Evolutionary conservation across 2,113 vertebrate genomes (phyloP).

Genomic region (Sinocyclocheilus rhinocerous): DNA sequence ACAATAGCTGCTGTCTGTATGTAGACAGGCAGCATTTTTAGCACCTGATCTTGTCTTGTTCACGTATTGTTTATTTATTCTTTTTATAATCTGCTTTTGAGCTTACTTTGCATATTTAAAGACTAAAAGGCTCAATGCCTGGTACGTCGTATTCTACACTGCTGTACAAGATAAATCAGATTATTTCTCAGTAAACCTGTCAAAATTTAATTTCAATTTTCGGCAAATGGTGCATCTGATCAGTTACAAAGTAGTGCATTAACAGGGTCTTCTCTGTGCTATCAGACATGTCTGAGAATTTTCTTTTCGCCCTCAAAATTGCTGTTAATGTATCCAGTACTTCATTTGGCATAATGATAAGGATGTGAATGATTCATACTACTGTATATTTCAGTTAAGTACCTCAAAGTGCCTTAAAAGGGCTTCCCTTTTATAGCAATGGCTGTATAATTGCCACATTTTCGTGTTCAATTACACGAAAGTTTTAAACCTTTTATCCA

Average conservation of each 20-base stretch:
- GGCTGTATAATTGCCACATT: slow-evolving; percentile 56
- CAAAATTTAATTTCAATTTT: slow-evolving; percentile 42
- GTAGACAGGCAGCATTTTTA: not conserved
- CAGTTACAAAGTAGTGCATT: slow-evolving; percentile 46
- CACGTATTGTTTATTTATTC: not conserved
- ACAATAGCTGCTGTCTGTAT: not conserved
- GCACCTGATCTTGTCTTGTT: slow-evolving; percentile 9
- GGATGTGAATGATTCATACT: slow-evolving; percentile 53
- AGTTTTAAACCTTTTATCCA: slow-evolving; percentile 30
- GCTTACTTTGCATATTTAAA: not conserved
- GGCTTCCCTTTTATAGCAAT: slow-evolving; percentile 47
- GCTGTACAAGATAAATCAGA: not conserved
- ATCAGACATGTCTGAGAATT: slow-evolving; percentile 50
- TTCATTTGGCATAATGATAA: slow-evolving; percentile 54
- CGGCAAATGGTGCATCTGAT: slow-evolving; percentile 48
- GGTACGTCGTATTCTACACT: not conserved
- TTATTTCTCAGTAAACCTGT: slow-evolving; percentile 40
- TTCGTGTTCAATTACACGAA: slow-evolving; percentile 57
- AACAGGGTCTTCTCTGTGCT: slow-evolving; percentile 52
- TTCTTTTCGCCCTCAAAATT: slow-evolving; percentile 38
- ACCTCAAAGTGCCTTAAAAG: slow-evolving; percentile 47
- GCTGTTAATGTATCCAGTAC: slow-evolving; percentile 58
- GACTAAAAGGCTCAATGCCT: not conserved
- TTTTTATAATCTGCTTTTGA: not conserved
- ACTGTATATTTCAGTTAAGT: slow-evolving; percentile 52